Percentiles rank a stretch among this genome's conserved stretches.
Conservation (phyloP, 2,797 vertebrate genomes). For the Acridotheres tristis region DNA sequence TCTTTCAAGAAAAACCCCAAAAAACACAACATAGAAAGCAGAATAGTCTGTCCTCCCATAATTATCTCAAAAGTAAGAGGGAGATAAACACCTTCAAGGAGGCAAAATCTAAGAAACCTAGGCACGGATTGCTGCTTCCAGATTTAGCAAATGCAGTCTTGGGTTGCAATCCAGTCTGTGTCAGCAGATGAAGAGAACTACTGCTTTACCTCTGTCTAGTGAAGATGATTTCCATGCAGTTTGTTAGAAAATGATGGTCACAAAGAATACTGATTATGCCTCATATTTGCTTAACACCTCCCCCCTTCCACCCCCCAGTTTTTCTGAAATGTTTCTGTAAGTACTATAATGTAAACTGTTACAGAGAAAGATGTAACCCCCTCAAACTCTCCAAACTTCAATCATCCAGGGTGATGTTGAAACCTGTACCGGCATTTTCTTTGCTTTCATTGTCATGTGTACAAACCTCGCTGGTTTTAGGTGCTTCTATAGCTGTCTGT, state of each 20-base stretch:
- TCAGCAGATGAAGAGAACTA: not conserved
- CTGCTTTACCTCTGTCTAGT: not conserved
- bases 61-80: not conserved
- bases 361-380: not conserved
- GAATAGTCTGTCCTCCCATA: not conserved
- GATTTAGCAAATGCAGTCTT: not conserved
- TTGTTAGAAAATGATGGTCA: not conserved
- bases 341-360: not conserved
- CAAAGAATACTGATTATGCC: not conserved
- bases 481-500: not conserved
- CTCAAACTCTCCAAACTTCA: not conserved
- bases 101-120: not conserved
- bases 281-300: not conserved
- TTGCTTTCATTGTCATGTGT: not conserved
- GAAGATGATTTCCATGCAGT: not conserved
- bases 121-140: not conserved
- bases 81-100: not conserved
- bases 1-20: not conserved
- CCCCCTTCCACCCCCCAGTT: rapidly evolving
- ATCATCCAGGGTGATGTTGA: not conserved
- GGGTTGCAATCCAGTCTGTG: not conserved
- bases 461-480: not conserved
- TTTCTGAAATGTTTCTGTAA: not conserved
- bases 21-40: not conserved
- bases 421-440: not conserved